These are phyloP conservation scores for Mesocentrotus franciscanus DNA, from an alignment of 53 echinoderm and acorn worm species.

Conservation along the genomic window DNA sequence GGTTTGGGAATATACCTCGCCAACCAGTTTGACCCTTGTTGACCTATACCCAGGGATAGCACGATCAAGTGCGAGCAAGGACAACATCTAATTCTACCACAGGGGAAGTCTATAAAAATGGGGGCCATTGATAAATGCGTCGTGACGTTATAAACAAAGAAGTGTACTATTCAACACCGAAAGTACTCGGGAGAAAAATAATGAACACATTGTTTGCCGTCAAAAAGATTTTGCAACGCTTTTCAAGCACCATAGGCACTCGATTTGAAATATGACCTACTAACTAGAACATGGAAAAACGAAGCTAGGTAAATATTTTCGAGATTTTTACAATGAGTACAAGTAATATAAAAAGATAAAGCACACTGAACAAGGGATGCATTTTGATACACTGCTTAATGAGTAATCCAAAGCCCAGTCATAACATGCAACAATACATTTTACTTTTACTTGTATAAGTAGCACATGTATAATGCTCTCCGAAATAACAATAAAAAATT, in stretches of 20 bases:
- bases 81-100: neutral
- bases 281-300: too few species aligned
- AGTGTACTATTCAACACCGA: neutral
- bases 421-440: too few species aligned
- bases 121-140: neutral
- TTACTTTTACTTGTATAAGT: too few species aligned
- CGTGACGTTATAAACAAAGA: neutral
- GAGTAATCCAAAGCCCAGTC: too few species aligned
- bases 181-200: neutral
- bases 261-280: neutral
- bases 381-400: too few species aligned
- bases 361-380: too few species aligned
- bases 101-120: neutral
- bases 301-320: too few species aligned
- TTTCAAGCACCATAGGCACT: neutral
- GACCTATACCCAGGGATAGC: neutral
- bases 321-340: too few species aligned
- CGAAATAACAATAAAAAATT: too few species aligned
- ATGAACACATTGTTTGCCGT: neutral
- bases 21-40: neutral
- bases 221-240: too few species aligned
- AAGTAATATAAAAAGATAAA: too few species aligned
- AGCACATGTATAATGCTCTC: too few species aligned
- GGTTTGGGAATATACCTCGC: neutral
- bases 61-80: neutral